Conservation (phyloP, 2,797 vertebrate species). For the Xerus rutilus region DNA sequence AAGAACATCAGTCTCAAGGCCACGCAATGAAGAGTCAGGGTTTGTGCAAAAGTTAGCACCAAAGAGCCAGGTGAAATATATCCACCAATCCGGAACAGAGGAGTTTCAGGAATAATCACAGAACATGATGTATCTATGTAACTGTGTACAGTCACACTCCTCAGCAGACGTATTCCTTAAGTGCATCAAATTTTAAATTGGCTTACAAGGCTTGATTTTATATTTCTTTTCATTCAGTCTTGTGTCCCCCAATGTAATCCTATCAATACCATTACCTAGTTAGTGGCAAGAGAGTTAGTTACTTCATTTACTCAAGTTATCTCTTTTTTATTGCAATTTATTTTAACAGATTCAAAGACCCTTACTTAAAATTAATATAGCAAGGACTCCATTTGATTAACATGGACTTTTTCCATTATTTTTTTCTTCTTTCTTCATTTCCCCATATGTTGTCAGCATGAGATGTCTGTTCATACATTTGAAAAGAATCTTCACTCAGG, state of each 20-base stretch:
- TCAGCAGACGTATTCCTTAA: background rate
- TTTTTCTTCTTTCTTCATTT: background rate
- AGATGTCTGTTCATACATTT: background rate
- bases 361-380: constrained; percentile 22
- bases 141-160: background rate
- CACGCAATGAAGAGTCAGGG: background rate
- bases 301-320: background rate
- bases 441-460: background rate
- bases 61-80: background rate
- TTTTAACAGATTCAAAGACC: background rate
- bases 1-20: background rate
- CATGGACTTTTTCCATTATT: background rate
- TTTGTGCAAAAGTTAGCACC: background rate
- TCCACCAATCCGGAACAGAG: background rate
- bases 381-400: background rate
- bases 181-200: background rate
- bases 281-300: background rate
- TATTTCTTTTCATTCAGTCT: background rate
- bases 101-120: background rate
- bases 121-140: background rate
- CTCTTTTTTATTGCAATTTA: background rate
- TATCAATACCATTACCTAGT: background rate
- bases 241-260: background rate
- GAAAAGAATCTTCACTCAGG: background rate
- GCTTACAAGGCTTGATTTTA: background rate